A percentile compares a stretch with the other conserved stretches of the same genome.
Conservation (phyloP, 1,140 invertebrate species). For the Drosophila tristis region DNA sequence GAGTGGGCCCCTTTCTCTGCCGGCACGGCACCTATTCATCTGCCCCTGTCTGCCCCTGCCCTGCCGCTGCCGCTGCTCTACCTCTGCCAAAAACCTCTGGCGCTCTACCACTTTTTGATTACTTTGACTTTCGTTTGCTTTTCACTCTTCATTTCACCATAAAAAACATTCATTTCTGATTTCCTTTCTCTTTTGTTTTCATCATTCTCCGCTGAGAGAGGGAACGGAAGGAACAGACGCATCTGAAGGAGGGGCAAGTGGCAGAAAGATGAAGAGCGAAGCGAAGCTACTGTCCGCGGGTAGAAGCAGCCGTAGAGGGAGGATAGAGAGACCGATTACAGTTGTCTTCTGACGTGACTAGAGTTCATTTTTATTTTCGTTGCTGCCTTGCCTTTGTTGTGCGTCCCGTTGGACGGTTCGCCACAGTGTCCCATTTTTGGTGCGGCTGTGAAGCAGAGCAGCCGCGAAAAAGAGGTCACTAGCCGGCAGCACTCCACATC, state of each 20-base stretch:
- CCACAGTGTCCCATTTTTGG: conserved; percentile 39
- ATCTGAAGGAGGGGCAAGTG: conserved; percentile 8
- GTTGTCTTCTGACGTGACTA: conserved; percentile 63
- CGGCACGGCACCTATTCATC: neutral
- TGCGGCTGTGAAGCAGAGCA: neutral
- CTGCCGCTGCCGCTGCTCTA: conserved; percentile 4
- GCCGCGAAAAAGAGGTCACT: conserved; percentile 65
- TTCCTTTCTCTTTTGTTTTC: conserved; percentile 16
- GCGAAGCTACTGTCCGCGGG: too few species aligned
- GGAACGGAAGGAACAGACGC: neutral
- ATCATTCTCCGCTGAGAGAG: neutral
- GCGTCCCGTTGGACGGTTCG: too few species aligned
- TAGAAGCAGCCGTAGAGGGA: neutral
- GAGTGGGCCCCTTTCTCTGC: too few species aligned
- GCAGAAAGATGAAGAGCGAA: too few species aligned
- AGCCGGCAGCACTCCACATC: conserved; percentile 10
- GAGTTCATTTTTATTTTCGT: conserved; percentile 35
- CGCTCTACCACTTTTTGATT: conserved; percentile 51
- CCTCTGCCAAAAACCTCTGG: conserved; percentile 12
- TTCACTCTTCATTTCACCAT: conserved; percentile 46
- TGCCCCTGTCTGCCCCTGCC: conserved; percentile 17
- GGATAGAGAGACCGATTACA: conserved; percentile 13
- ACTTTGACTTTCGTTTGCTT: conserved; percentile 59
- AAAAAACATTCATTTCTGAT: conserved; percentile 31
- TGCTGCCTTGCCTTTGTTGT: too few species aligned